These are phyloP conservation scores for Coregonus clupeaformis DNA, from an alignment of 2,113 vertebrate species.

Conservation along the genomic window DNA sequence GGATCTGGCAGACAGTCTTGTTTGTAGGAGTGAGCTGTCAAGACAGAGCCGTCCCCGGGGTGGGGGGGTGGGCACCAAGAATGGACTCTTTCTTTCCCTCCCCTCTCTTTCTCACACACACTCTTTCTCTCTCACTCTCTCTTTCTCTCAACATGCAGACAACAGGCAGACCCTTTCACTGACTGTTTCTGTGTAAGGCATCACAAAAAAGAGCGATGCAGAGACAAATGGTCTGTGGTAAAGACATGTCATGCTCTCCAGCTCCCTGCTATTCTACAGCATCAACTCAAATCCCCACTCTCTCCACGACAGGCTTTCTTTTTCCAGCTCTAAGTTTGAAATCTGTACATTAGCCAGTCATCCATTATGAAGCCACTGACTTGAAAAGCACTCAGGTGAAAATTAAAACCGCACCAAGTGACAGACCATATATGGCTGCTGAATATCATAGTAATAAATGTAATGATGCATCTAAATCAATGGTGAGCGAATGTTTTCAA, in stretches of 20 bases:
- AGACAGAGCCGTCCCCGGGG: slow-evolving; percentile 46
- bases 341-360: slow-evolving; percentile 6
- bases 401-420: not conserved
- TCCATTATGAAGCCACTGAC: slow-evolving; percentile 13
- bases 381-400: slow-evolving; percentile 8
- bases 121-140: slow-evolving; percentile 6
- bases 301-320: slow-evolving; percentile 1
- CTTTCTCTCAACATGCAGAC: slow-evolving; percentile 1
- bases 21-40: slow-evolving; percentile 62
- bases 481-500: not conserved
- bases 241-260: not conserved
- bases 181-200: slow-evolving; percentile 27
- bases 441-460: not conserved
- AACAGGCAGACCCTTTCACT: slow-evolving; percentile 34
- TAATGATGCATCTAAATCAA: not conserved
- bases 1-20: slow-evolving; percentile 46
- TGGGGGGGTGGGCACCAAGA: slow-evolving; percentile 26
- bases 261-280: not conserved
- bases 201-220: slow-evolving; percentile 11
- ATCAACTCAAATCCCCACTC: slow-evolving; percentile 3
- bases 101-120: slow-evolving; percentile 14
- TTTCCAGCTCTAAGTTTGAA: slow-evolving; percentile 5
- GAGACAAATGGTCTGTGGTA: slow-evolving; percentile 18
- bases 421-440: not conserved
- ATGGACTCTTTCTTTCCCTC: slow-evolving; percentile 29